Evolutionary conservation across 53 echinoderm and acorn worm species (phyloP).

Genomic region (Luidia sarsii): DNA sequence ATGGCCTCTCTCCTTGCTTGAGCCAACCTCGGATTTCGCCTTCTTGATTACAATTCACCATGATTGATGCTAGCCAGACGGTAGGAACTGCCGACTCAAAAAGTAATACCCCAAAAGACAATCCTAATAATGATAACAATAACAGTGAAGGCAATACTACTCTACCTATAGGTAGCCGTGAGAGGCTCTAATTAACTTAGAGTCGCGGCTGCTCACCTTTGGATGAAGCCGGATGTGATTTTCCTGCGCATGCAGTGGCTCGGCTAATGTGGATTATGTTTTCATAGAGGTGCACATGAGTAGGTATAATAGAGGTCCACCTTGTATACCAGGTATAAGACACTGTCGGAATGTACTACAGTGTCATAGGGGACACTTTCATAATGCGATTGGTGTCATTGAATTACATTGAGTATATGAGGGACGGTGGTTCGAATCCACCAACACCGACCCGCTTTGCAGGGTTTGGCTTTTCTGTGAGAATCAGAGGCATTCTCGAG

Average conservation of each 20-base stretch:
- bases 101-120: not conserved
- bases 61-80: slow-evolving; percentile 29
- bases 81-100: not conserved
- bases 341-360: no score
- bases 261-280: slow-evolving; percentile 29
- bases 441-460: no score
- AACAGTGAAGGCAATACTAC: no score
- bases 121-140: not conserved
- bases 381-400: no score
- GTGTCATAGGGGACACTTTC: no score
- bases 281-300: no score
- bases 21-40: not conserved
- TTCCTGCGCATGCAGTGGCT: not conserved
- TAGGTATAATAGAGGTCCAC: no score
- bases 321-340: no score
- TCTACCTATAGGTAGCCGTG: not conserved
- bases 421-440: no score
- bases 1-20: not conserved
- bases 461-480: no score
- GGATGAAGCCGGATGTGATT: not conserved
- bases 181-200: slow-evolving; percentile 4
- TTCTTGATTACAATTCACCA: slow-evolving; percentile 7
- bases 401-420: no score
- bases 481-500: no score
- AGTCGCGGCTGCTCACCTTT: not conserved